These are phyloP conservation scores for Hemichromis elongatus DNA, from an alignment of 2,113 vertebrate species.

Conservation along the genomic window DNA sequence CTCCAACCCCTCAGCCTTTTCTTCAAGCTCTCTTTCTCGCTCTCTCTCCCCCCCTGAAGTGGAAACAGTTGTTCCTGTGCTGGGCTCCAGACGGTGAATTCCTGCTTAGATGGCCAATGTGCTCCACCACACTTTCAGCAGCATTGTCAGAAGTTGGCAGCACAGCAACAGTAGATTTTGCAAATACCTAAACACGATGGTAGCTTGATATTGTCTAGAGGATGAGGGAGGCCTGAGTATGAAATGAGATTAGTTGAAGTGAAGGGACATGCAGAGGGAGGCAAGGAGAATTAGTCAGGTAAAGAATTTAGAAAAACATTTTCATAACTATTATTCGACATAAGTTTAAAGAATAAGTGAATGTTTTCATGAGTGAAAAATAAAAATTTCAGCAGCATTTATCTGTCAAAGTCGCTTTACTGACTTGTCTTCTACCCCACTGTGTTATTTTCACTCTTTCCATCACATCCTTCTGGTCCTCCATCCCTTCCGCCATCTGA, in stretches of 20 bases:
- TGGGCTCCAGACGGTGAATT: slow-evolving; percentile 7
- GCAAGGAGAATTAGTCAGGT: background rate
- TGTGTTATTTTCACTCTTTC: background rate
- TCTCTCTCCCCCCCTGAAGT: background rate
- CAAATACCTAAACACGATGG: background rate
- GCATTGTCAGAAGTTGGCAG: slow-evolving; percentile 16
- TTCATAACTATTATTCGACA: slow-evolving; percentile 12
- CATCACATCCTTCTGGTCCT: background rate
- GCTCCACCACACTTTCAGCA: slow-evolving; percentile 2
- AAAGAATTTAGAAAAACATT: background rate
- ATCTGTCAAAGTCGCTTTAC: background rate
- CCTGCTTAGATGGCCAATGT: slow-evolving; percentile 15
- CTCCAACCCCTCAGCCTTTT: background rate
- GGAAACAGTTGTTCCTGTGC: background rate
- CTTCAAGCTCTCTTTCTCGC: background rate
- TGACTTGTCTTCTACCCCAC: background rate
- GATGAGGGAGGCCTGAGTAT: background rate
- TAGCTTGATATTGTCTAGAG: slow-evolving; percentile 1
- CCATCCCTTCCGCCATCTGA: background rate
- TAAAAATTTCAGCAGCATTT: background rate
- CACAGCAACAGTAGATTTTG: background rate
- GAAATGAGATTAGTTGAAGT: background rate
- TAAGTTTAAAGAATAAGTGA: background rate
- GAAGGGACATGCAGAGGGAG: background rate
- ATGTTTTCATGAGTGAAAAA: background rate